phyloP scores from a whole-genome alignment of 2,113 vertebrate genomes.

The Sakesphorus luctuosus region DNA sequence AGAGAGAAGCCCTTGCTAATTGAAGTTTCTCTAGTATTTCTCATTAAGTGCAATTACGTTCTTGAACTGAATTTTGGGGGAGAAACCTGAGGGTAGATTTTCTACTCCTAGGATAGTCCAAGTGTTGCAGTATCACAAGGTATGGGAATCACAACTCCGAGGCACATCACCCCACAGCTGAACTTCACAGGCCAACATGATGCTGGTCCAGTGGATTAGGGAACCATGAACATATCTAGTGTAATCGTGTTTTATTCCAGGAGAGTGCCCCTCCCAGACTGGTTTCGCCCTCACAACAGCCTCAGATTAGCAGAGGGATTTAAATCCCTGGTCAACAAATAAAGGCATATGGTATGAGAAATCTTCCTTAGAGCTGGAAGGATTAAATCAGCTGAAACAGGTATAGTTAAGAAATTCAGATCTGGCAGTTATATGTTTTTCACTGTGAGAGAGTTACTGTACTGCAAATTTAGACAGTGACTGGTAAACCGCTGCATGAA shows the following conservation, averaged over 20 bases:
- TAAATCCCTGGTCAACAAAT: constrained; percentile 6
- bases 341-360: constrained; percentile 40
- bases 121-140: neutral
- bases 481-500: neutral
- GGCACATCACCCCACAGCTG: neutral
- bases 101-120: neutral
- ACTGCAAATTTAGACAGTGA: neutral
- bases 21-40: neutral
- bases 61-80: neutral
- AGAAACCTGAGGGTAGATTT: neutral
- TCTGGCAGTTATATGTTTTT: neutral
- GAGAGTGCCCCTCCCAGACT: neutral
- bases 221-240: neutral
- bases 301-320: constrained; percentile 12
- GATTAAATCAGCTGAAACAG: constrained; percentile 12
- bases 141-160: neutral
- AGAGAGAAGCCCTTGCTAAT: neutral
- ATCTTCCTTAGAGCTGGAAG: neutral
- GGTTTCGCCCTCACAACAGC: neutral
- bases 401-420: neutral
- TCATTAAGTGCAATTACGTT: neutral
- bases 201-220: neutral
- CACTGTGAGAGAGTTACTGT: neutral
- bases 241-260: neutral
- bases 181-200: neutral